A percentile compares a stretch with the other conserved stretches of the same genome.
Conservation (phyloP, 1,140 invertebrate genomes). For the Philotrypesis tridentata region DNA sequence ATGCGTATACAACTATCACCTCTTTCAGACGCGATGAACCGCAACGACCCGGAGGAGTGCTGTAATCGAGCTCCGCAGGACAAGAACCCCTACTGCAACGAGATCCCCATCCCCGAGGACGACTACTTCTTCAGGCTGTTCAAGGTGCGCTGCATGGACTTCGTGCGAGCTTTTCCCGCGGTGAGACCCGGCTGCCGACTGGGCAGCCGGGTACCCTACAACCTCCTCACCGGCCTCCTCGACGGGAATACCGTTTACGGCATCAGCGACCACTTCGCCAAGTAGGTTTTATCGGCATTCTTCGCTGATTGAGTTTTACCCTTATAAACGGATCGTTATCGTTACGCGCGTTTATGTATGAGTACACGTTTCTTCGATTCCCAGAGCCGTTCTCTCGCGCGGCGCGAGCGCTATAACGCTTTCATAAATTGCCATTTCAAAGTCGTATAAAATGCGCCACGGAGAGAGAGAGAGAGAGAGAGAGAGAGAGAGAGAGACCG, state of each 20-base stretch:
- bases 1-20: too few species aligned
- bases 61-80: constrained; percentile 84
- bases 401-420: too few species aligned
- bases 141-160: constrained; percentile 89
- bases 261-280: constrained; percentile 83
- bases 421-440: too few species aligned
- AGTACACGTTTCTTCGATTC: not conserved
- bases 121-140: constrained; percentile 94
- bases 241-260: constrained; percentile 92
- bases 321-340: too few species aligned
- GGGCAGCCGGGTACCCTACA: constrained; percentile 86
- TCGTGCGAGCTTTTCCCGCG: constrained; percentile 89
- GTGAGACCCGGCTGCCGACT: constrained; percentile 87
- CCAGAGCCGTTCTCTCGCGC: not conserved
- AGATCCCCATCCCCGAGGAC: constrained; percentile 90
- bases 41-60: constrained; percentile 92
- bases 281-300: constrained; percentile 66
- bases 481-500: too few species aligned
- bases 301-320: not conserved
- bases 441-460: too few species aligned
- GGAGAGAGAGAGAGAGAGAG: too few species aligned
- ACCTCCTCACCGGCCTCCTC: constrained; percentile 86
- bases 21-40: constrained; percentile 83
- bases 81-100: constrained; percentile 93
- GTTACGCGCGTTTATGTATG: too few species aligned